Base-by-base conservation (phyloP, 2,888 invertebrate genomes). In the Norana najaformis region DNA sequence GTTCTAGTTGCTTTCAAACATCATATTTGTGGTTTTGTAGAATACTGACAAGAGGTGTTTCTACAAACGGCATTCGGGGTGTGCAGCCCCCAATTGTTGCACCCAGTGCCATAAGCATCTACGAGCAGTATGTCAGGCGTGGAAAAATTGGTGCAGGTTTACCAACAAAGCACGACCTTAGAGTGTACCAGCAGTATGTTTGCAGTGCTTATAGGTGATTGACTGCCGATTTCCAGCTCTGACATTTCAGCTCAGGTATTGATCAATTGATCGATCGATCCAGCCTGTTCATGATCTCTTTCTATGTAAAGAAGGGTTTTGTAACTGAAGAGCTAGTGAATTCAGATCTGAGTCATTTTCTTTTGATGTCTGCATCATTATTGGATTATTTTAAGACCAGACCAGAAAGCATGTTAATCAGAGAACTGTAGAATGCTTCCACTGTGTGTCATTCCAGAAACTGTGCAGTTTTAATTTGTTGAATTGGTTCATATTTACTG, bases 1-100 rank as follows among this genome's bases (percentile, higher is more conserved):
- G 30, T 8, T 30, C 11, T 69, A 23, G n/a, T n/a, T n/a, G n/a
- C 5, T 47, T 47, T 88, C 36, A 83, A 88, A 88, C n/a, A 47
- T 1, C 23, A 14, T 34, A 23, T 37, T 88, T 37, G 30, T 37
- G 89, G 34, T 38, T 90, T 89, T 92, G 23, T 91, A 94, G 94
- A 89, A 96, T 96, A 4, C 96, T 96, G 30, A 96, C 96, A 93
- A 96, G 96, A 93, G 96, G 96, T 0, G 96, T 97, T 94, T 95
- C 96, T 0, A 96, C 96, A 91, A 96, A 96, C 94, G 96, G 96
- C 91, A 96, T 96, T 0, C 95, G 96, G 37, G 95, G 96, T 93
- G 96, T 97, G 36, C 96, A 96, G 88, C 96, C 96, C 38, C 97
- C 97, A 1, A 96, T 95, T 6, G 97, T 97, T 30, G 95, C 95